Percentiles rank a stretch among this genome's conserved stretches.
Conservation (phyloP, 2,113 vertebrate species). For the Tympanuchus pallidicinctus region DNA sequence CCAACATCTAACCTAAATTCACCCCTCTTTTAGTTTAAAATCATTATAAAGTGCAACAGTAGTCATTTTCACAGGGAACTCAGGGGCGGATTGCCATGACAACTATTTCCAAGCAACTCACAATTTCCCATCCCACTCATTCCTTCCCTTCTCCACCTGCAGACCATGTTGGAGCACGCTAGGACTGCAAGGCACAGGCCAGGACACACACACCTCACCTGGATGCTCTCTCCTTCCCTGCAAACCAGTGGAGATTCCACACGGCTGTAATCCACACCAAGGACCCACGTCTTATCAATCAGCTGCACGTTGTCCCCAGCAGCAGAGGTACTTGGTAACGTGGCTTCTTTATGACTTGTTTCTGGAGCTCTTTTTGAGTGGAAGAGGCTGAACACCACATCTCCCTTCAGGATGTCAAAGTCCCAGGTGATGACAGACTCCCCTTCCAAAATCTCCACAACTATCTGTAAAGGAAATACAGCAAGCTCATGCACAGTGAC, state of each 20-base stretch:
- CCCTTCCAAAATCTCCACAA: slow-evolving; percentile 82
- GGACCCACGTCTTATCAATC: slow-evolving; percentile 75
- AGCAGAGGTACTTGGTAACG: neutral
- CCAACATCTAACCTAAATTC: no score
- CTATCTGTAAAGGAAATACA: slow-evolving; percentile 68
- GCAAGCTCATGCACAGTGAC: fast-evolving
- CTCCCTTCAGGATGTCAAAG: slow-evolving; percentile 86
- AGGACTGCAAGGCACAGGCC: neutral
- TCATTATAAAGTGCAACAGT: neutral
- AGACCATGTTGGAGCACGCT: neutral
- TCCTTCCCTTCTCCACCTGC: neutral
- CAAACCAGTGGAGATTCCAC: slow-evolving; percentile 82
- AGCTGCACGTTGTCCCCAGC: slow-evolving; percentile 73
- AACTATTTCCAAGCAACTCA: neutral
- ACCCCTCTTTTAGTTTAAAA: no score
- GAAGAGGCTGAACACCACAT: slow-evolving; percentile 86
- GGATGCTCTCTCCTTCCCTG: slow-evolving; percentile 86
- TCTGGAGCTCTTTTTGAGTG: slow-evolving; percentile 78
- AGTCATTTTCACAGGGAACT: neutral
- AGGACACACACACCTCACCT: slow-evolving; percentile 71
- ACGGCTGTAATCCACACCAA: slow-evolving; percentile 80
- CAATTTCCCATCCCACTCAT: fast-evolving
- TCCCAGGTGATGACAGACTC: slow-evolving; percentile 89
- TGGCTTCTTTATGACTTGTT: slow-evolving; percentile 38
- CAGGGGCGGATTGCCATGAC: neutral